These are phyloP conservation scores for Haemorhous mexicanus DNA, from an alignment of 2,113 vertebrate genomes.

Conservation along the genomic window DNA sequence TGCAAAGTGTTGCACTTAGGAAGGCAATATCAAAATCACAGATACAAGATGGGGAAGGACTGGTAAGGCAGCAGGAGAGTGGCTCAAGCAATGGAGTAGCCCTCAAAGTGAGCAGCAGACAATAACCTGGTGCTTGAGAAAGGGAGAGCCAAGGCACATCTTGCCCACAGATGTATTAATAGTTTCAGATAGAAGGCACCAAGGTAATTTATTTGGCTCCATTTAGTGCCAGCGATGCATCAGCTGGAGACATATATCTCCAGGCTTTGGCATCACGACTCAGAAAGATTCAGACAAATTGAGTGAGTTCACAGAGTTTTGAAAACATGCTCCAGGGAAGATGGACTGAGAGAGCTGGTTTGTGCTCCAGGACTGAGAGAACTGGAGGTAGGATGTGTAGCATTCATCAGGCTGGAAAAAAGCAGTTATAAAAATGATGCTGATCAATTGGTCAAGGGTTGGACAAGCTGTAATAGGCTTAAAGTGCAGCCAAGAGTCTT, in stretches of 20 bases:
- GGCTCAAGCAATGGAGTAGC: background rate
- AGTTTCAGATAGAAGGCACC: background rate
- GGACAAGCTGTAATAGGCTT: constrained; percentile 6
- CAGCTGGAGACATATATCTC: background rate
- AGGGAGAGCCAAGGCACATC: background rate
- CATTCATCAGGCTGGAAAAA: background rate
- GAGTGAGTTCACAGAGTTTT: constrained; percentile 17
- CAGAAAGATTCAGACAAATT: constrained; percentile 31
- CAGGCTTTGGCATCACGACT: background rate
- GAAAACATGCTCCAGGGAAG: constrained; percentile 22
- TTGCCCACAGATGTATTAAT: background rate
- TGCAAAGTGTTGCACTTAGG: constrained; percentile 49
- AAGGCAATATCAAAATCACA: background rate
- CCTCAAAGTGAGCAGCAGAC: constrained; percentile 28
- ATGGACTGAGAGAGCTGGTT: constrained; percentile 20
- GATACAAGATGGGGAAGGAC: background rate
- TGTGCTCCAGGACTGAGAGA: background rate
- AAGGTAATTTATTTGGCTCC: constrained; percentile 36
- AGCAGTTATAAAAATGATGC: background rate
- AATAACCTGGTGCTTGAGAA: background rate
- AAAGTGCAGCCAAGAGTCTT: constrained; percentile 26
- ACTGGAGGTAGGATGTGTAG: background rate
- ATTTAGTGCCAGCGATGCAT: constrained; percentile 22
- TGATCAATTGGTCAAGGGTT: background rate
- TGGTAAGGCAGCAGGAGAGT: constrained; percentile 3